A percentile compares a stretch with the other conserved stretches of the same genome.
phyloP scores from a whole-genome alignment of 2,113 vertebrate species.

The Grantiella picta region DNA sequence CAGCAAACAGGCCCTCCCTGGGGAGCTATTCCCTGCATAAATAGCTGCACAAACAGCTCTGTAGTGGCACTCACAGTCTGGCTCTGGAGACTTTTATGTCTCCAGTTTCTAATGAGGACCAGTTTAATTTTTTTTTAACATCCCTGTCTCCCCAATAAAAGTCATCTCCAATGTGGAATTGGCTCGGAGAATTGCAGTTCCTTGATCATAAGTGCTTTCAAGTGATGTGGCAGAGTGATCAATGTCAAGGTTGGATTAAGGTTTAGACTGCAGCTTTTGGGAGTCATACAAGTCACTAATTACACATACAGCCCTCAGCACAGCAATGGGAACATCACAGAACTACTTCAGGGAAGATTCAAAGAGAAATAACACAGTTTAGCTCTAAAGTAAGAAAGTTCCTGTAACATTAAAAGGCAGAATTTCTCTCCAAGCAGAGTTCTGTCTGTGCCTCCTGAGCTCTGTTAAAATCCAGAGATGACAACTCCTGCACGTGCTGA shows the following conservation, averaged over 20 bases:
- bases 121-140: slow-evolving; percentile 18
- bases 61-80: background rate
- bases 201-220: background rate
- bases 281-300: slow-evolving; percentile 1
- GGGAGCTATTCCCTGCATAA: background rate
- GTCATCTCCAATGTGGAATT: background rate
- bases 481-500: background rate
- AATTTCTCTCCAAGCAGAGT: background rate
- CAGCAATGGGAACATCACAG: background rate
- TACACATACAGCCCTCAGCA: background rate
- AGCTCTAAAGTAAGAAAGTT: background rate
- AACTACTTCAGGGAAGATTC: background rate
- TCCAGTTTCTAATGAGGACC: slow-evolving; percentile 22
- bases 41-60: slow-evolving; percentile 42
- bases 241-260: background rate
- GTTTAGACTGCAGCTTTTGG: background rate
- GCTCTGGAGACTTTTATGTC: slow-evolving; percentile 13
- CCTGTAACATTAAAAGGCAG: background rate
- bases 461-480: background rate
- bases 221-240: background rate
- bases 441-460: background rate
- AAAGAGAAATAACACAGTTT: background rate
- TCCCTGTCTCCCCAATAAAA: background rate
- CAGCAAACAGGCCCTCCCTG: background rate
- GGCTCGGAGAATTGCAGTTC: background rate